A percentile compares a stretch with the other conserved stretches of the same genome.
Conservation (phyloP, 2,113 vertebrate genomes). For the Morone saxatilis region DNA sequence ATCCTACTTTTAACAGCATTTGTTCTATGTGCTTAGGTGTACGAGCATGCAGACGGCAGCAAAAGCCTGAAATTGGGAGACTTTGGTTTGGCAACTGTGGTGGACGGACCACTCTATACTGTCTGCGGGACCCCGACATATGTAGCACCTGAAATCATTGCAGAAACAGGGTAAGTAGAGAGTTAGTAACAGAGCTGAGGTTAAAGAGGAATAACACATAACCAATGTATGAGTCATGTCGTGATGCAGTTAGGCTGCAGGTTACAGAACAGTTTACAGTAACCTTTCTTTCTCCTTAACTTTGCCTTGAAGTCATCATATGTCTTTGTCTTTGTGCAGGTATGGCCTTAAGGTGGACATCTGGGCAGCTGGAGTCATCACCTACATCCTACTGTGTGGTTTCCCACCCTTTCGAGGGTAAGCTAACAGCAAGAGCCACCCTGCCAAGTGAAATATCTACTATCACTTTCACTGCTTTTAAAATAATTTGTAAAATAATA, state of each 20-base stretch:
- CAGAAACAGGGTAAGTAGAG: constrained; percentile 93
- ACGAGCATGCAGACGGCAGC: constrained; percentile 96
- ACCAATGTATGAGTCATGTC: neutral
- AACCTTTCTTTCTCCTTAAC: no score
- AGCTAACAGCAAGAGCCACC: constrained; percentile 37
- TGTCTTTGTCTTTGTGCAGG: constrained; percentile 78
- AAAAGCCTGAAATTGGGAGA: constrained; percentile 97
- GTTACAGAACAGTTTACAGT: no score
- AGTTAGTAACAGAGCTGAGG: neutral
- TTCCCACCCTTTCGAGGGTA: constrained; percentile 98
- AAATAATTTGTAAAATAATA: neutral
- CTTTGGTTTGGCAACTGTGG: constrained; percentile 96
- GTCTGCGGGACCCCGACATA: constrained; percentile 99
- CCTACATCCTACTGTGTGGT: constrained; percentile 97
- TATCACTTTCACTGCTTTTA: neutral
- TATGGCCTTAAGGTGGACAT: constrained; percentile 99
- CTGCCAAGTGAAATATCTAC: neutral
- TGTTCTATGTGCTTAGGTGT: constrained; percentile 85
- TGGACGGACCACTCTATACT: constrained; percentile 95
- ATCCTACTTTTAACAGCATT: neutral
- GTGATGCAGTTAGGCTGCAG: neutral
- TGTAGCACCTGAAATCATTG: constrained; percentile 98
- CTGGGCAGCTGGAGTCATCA: constrained; percentile 99
- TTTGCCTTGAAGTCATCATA: neutral
- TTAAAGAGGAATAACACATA: neutral